Conservation (phyloP, 2,888 invertebrate species). For the Epirrhoe tristata region DNA sequence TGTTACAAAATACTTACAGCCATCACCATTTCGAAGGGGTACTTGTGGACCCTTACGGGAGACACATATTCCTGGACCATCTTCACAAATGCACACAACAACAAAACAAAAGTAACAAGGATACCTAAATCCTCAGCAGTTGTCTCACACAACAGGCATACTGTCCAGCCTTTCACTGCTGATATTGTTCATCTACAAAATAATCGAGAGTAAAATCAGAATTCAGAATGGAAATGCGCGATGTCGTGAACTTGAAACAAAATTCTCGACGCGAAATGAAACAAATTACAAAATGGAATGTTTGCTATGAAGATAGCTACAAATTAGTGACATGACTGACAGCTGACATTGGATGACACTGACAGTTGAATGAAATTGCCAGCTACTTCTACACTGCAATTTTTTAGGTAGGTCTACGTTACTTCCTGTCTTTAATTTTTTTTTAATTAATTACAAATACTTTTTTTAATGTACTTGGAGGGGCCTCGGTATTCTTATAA, state of each 20-base stretch:
- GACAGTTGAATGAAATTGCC: constrained; percentile 30
- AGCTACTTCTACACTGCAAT: background rate
- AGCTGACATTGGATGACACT: constrained; percentile 14
- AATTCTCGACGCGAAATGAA: constrained; percentile 51
- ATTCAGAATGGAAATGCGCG: constrained; percentile 49
- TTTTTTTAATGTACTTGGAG: too few relatives aligned
- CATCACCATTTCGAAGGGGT: constrained; percentile 98
- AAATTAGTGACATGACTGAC: constrained; percentile 35
- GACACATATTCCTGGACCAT: constrained; percentile 99
- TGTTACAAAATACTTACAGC: constrained; percentile 88
- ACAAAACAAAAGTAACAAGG: constrained; percentile 61
- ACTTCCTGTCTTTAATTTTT: too few relatives aligned
- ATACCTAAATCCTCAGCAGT: constrained; percentile 59
- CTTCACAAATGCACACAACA: constrained; percentile 64
- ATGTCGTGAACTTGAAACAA: constrained; percentile 64
- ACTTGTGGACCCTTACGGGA: constrained; percentile 97
- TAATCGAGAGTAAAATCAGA: constrained; percentile 51
- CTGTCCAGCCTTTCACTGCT: constrained; percentile 69
- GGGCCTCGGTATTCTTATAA: too few relatives aligned
- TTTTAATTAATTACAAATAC: too few relatives aligned
- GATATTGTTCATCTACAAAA: constrained; percentile 64
- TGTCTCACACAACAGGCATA: constrained; percentile 71
- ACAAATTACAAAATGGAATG: constrained; percentile 62
- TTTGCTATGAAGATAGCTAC: constrained; percentile 50
- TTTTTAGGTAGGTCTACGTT: too few relatives aligned